A percentile compares a stretch with the other conserved stretches of the same genome.
Conservation (phyloP, 2,888 invertebrate species). For the Drosophila macrothrix region DNA sequence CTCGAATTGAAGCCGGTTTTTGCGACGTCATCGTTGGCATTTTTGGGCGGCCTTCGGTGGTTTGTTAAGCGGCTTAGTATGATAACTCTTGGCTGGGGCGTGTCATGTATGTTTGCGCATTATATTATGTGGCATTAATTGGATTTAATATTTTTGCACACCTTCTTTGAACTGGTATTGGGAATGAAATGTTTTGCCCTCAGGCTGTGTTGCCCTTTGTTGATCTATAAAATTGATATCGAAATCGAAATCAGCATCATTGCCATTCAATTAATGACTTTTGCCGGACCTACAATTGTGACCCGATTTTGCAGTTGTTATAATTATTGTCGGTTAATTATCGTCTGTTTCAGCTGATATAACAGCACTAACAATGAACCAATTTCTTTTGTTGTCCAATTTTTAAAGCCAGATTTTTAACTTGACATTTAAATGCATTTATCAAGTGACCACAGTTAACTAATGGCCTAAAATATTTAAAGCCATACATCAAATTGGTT, state of each 20-base stretch:
- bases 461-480: constrained; percentile 18
- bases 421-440: constrained; percentile 18
- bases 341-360: constrained; percentile 40
- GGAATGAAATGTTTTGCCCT: constrained; percentile 4
- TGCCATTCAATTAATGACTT: constrained; percentile 35
- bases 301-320: constrained; percentile 62
- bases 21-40: constrained; percentile 59
- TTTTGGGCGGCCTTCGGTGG: constrained; percentile 38
- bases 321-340: constrained; percentile 68
- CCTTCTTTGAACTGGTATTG: constrained; percentile 18
- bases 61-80: constrained; percentile 54
- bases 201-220: constrained; percentile 22
- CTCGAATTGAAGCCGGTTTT: constrained; percentile 50
- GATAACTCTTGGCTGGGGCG: constrained; percentile 45
- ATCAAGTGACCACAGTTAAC: neutral
- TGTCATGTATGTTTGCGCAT: constrained; percentile 42
- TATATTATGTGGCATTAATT: constrained; percentile 69
- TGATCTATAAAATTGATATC: constrained; percentile 47
- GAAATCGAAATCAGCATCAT: constrained; percentile 38
- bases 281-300: constrained; percentile 37
- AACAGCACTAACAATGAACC: constrained; percentile 23
- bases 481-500: constrained; percentile 1
- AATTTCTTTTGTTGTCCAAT: constrained; percentile 6
- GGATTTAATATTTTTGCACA: constrained; percentile 69
- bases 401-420: neutral